Base-by-base conservation (phyloP, 2,888 invertebrate genomes). In the Cremastinae sp. region DNA sequence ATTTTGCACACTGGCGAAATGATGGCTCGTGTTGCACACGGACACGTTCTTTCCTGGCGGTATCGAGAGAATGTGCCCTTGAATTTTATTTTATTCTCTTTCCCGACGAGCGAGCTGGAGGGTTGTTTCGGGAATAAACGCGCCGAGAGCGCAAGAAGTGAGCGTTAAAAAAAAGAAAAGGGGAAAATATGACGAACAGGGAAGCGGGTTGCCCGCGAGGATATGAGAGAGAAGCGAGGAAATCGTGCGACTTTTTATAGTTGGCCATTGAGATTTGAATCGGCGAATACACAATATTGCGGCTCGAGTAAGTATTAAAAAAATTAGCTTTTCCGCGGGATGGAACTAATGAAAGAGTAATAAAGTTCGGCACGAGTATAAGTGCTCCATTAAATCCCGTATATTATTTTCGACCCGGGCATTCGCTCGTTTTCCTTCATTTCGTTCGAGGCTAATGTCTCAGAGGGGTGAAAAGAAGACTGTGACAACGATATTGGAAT, bases 361-460 rank as follows among this genome's bases (percentile, higher is more conserved):
- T 70, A 73, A 77, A 73, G 20, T 65, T 70, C 49, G 28, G 34
- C 38, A 49, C 43, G 54, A 61, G 28, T 28, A 28, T 28, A 70
- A 77, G 45, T 70, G 59, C 65, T 56, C 65, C 76, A 76, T 76
- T 73, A 76, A 76, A 76, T 64, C 66, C 28, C 69, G 64, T 64
- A 58, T 43, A 47, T 64, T 68, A 74, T 68, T 69, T 75, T 74
- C 61, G 12, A 18, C 28, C 34, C 12, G 0, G 43, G 12, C 58
- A 8, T 9, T 14, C 28, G 14, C 51, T 45, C 43, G 10, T 47
- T 64, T 64, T 22, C 18, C 22, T 22, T 49, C 47, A 38, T 47
- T 34, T 41, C 10, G 41, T 61, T 20, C 51, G 18, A 22, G 36
- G 12, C n/a, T 49, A 18, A 34, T 51, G 51, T 43, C 22, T 12